These are phyloP conservation scores for Phanerotoma sp. DNA, from an alignment of 2,888 invertebrate species.

Conservation along the genomic window DNA sequence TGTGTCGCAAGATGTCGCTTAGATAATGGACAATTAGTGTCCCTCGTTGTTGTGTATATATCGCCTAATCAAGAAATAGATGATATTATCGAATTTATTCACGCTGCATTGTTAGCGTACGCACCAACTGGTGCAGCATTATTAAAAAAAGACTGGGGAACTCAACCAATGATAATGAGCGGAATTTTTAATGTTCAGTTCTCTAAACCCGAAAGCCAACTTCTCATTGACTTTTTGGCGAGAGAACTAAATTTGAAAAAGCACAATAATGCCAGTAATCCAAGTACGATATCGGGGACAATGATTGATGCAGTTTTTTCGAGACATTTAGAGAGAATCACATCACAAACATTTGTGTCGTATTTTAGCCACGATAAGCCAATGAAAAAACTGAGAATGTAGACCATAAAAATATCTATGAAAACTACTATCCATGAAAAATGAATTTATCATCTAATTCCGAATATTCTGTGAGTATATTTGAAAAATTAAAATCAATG, in stretches of 20 bases:
- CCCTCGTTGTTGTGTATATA: no score
- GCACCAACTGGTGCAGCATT: neutral
- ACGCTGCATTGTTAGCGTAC: neutral
- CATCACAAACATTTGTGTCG: constrained; percentile 6
- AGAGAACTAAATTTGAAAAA: neutral
- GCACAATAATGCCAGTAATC: neutral
- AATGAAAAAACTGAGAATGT: no score
- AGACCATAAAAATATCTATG: no score
- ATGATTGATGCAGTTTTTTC: constrained; percentile 14
- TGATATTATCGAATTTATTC: no score
- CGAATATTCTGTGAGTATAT: no score
- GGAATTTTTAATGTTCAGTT: constrained; percentile 10
- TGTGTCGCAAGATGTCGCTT: no score
- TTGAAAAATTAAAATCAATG: no score
- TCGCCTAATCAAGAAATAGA: no score
- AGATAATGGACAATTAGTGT: no score
- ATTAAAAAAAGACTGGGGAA: no score
- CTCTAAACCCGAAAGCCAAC: neutral
- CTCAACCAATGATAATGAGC: constrained; percentile 15
- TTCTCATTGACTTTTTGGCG: neutral
- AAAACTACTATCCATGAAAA: no score
- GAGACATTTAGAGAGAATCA: neutral
- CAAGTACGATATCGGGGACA: constrained; percentile 3
- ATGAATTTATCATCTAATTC: no score
- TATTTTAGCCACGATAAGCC: constrained; percentile 17